These are phyloP conservation scores for Pelobates fuscus DNA, from an alignment of 2,113 vertebrate genomes.

Conservation along the genomic window DNA sequence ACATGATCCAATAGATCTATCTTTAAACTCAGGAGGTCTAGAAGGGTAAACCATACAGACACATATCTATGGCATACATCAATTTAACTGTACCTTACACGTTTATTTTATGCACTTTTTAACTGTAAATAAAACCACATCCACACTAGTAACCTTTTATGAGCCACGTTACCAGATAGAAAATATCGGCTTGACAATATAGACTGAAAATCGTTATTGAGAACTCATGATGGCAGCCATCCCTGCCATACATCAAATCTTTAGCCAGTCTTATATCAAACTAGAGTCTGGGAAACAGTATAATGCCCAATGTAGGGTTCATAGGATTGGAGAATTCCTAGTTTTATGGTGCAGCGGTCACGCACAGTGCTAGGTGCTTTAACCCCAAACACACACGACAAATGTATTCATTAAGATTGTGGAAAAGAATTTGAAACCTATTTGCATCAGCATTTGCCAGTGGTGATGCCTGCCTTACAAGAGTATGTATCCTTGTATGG, in stretches of 20 bases:
- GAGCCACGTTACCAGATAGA: constrained; percentile 62
- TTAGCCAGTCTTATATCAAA: constrained; percentile 56
- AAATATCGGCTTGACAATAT: constrained; percentile 64
- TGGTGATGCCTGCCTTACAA: too few species aligned
- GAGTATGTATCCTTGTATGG: too few species aligned
- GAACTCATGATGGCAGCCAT: constrained; percentile 58
- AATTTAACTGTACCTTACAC: too few species aligned
- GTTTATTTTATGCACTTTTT: constrained; percentile 64
- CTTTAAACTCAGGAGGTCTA: too few species aligned
- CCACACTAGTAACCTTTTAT: constrained; percentile 68
- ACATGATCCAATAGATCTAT: too few species aligned
- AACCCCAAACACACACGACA: too few species aligned
- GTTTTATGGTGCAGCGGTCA: constrained; percentile 19
- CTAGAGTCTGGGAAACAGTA: constrained; percentile 45
- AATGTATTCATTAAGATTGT: too few species aligned
- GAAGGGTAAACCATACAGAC: too few species aligned
- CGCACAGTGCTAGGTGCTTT: too few species aligned
- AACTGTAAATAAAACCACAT: constrained; percentile 67
- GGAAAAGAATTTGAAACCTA: too few species aligned
- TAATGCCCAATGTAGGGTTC: constrained; percentile 35
- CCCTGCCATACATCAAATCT: constrained; percentile 56
- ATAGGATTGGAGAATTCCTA: background rate
- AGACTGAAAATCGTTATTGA: constrained; percentile 61
- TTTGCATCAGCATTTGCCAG: too few species aligned
- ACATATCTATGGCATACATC: too few species aligned